Conservation (phyloP, 1,140 invertebrate species). For the Drosophila nannoptera region DNA sequence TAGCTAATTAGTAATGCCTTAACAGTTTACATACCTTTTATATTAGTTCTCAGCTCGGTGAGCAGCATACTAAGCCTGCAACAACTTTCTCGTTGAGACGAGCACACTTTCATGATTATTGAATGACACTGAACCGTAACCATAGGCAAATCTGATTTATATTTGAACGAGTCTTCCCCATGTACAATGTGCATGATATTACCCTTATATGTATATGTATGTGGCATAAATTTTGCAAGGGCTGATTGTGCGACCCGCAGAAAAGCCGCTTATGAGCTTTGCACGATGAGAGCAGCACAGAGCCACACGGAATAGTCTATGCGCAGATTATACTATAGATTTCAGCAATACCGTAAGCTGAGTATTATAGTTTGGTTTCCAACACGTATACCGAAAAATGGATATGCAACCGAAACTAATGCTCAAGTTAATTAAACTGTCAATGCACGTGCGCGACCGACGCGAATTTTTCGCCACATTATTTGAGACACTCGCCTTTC, state of each 20-base stretch:
- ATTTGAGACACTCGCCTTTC: too few relatives aligned
- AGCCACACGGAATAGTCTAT: slow-evolving; percentile 11
- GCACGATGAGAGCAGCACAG: background rate
- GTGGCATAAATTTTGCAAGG: slow-evolving; percentile 6
- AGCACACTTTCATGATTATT: slow-evolving; percentile 6
- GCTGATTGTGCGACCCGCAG: slow-evolving; percentile 21
- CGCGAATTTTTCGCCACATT: too few relatives aligned
- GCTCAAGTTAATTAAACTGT: too few relatives aligned
- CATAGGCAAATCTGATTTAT: slow-evolving; percentile 26
- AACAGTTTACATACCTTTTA: too few relatives aligned
- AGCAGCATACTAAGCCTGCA: too few relatives aligned
- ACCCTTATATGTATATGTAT: background rate
- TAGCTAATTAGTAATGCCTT: too few relatives aligned
- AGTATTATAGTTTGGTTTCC: background rate
- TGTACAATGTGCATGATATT: too few relatives aligned
- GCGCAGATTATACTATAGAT: slow-evolving; percentile 18
- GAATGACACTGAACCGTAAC: background rate
- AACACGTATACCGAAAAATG: background rate
- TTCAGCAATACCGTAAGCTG: slow-evolving; percentile 2
- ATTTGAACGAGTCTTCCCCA: too few relatives aligned
- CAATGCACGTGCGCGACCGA: too few relatives aligned
- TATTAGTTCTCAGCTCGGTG: too few relatives aligned
- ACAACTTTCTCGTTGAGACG: too few relatives aligned
- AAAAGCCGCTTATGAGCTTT: slow-evolving; percentile 74
- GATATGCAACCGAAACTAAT: too few relatives aligned